phyloP scores from a whole-genome alignment of 2,797 vertebrate genomes.

The Zalophus californianus region DNA sequence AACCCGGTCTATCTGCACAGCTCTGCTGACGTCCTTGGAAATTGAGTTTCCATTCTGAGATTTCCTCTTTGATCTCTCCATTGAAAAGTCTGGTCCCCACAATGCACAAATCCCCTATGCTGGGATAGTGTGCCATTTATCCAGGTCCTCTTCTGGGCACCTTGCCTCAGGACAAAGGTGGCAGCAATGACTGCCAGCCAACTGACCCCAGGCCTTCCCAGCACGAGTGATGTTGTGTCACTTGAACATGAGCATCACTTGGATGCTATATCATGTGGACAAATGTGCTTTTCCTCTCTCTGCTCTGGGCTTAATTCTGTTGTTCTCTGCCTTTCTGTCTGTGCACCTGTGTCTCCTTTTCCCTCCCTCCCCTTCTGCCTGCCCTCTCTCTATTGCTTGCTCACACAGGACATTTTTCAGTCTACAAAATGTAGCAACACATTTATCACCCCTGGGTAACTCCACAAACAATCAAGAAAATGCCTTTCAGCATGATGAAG shows the following conservation, averaged over 20 bases:
- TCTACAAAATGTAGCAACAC: conserved; percentile 61
- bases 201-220: conserved; percentile 1
- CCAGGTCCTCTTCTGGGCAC: not conserved
- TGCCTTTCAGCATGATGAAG: conserved; percentile 75
- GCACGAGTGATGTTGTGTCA: fast-evolving
- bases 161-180: conserved; percentile 46
- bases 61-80: conserved; percentile 65
- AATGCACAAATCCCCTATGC: not conserved
- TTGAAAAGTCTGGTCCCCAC: conserved; percentile 43
- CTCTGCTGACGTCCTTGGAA: conserved; percentile 71
- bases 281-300: not conserved
- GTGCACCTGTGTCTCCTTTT: not conserved
- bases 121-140: not conserved
- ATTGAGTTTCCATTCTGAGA: conserved; percentile 51
- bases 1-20: not conserved
- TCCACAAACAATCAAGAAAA: conserved; percentile 76
- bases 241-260: not conserved
- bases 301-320: not conserved
- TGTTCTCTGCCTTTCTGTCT: not conserved
- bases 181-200: not conserved
- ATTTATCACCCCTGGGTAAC: conserved; percentile 69
- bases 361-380: not conserved
- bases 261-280: not conserved
- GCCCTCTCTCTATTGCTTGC: not conserved
- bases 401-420: conserved; percentile 57